These are phyloP conservation scores for Edolisoma coerulescens DNA, from an alignment of 2,113 vertebrate genomes.

Conservation along the genomic window DNA sequence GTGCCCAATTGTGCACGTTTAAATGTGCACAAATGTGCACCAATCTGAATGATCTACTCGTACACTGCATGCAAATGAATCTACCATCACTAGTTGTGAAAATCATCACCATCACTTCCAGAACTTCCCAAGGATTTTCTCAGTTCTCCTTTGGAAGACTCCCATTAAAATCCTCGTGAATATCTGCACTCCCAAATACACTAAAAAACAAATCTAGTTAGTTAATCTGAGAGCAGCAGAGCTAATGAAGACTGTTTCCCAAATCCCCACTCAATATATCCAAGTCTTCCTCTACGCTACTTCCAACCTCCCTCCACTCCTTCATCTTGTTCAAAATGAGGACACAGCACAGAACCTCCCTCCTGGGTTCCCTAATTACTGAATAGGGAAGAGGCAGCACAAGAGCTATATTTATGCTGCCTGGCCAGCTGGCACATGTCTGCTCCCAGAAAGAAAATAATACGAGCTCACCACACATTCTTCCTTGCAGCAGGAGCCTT, in stretches of 20 bases:
- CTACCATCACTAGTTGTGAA: neutral
- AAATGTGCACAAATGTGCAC: neutral
- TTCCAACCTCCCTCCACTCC: constrained; percentile 1
- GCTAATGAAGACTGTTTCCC: constrained; percentile 54
- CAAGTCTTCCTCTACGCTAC: neutral
- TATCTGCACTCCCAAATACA: neutral
- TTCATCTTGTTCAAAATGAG: constrained; percentile 39
- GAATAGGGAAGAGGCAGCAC: neutral
- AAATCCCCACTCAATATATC: constrained; percentile 62
- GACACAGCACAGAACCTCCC: neutral
- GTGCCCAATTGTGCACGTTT: neutral
- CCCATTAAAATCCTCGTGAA: constrained; percentile 2
- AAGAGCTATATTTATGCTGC: neutral
- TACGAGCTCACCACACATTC: neutral
- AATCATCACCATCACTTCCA: neutral
- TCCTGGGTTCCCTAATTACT: constrained; percentile 22
- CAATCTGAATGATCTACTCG: neutral
- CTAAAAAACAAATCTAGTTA: constrained; percentile 45
- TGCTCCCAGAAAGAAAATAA: neutral
- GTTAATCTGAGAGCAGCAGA: constrained; percentile 42
- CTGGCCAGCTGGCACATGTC: neutral
- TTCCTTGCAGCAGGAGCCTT: neutral
- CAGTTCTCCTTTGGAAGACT: neutral
- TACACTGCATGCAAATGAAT: neutral
- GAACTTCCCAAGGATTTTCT: constrained; percentile 34